Evolutionary conservation across 2,888 invertebrate genomes (phyloP).

Genomic region (Scelioninae gen. 2): DNA sequence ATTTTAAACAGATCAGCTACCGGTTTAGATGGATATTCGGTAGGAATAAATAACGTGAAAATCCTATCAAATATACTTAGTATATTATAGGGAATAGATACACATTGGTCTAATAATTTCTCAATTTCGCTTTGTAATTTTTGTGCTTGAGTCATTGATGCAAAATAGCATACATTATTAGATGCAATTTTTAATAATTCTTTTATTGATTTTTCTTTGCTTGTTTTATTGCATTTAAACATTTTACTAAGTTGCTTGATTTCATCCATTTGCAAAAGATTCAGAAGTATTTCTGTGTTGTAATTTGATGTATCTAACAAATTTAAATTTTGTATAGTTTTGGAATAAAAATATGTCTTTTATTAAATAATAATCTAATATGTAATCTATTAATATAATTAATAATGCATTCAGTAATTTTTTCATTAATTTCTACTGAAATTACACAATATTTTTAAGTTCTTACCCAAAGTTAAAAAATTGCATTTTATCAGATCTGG

Average conservation of each 20-base stretch:
- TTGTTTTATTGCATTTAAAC: conserved; percentile 47
- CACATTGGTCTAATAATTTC: conserved; percentile 62
- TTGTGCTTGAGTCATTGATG: conserved; percentile 62
- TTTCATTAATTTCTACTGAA: too few relatives aligned
- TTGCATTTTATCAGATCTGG: too few relatives aligned
- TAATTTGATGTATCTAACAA: conserved; percentile 61
- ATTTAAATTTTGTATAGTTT: too few relatives aligned
- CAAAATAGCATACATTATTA: conserved; percentile 64
- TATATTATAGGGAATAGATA: conserved; percentile 62
- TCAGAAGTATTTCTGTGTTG: conserved; percentile 60
- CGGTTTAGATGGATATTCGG: conserved; percentile 64
- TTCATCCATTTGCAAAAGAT: conserved; percentile 66
- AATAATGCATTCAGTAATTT: too few relatives aligned
- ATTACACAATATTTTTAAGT: too few relatives aligned
- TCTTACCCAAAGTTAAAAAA: too few relatives aligned
- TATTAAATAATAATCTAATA: too few relatives aligned
- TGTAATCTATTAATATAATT: too few relatives aligned
- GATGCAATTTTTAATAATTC: conserved; percentile 62
- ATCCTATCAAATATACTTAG: conserved; percentile 66
- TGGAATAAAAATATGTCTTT: too few relatives aligned
- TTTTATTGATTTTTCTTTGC: conserved; percentile 61
- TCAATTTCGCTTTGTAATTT: conserved; percentile 58
- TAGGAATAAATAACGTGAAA: conserved; percentile 67
- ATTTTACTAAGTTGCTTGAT: conserved; percentile 62
- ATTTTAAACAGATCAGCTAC: conserved; percentile 65